Conservation (phyloP, 2,797 vertebrate species). For the Sylvia borin region DNA sequence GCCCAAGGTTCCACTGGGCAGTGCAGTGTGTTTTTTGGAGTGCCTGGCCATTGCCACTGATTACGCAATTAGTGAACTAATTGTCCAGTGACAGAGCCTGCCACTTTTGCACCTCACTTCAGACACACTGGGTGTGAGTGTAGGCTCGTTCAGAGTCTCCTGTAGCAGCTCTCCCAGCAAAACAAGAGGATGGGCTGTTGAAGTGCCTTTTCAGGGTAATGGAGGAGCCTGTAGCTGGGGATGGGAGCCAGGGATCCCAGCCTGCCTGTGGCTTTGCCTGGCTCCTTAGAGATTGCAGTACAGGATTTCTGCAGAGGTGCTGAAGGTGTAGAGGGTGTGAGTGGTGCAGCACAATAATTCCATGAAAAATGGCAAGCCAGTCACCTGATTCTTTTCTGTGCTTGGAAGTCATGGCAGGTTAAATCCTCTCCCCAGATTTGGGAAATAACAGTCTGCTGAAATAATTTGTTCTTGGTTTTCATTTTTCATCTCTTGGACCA, state of each 20-base stretch:
- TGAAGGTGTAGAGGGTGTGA: background rate
- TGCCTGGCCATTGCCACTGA: rapidly evolving
- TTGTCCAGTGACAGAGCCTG: background rate
- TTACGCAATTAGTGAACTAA: background rate
- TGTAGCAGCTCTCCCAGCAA: background rate
- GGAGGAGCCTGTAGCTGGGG: background rate
- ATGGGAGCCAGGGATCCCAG: no score
- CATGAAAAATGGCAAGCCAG: background rate
- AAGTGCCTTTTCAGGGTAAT: background rate
- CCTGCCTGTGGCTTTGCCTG: background rate
- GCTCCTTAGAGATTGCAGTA: rapidly evolving
- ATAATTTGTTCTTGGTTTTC: background rate
- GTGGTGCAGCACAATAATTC: background rate
- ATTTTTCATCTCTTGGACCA: background rate
- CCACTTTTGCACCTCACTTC: rapidly evolving
- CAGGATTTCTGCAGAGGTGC: background rate
- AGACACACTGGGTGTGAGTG: rapidly evolving
- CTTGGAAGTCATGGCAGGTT: background rate
- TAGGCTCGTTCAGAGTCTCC: background rate
- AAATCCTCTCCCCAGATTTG: background rate
- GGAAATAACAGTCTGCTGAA: background rate
- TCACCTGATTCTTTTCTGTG: background rate
- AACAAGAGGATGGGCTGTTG: background rate
- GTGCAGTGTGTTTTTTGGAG: rapidly evolving
- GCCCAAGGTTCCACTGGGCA: background rate